Evolutionary conservation across 2,888 invertebrate genomes (phyloP).

Genomic region (Conistra vaccinii): DNA sequence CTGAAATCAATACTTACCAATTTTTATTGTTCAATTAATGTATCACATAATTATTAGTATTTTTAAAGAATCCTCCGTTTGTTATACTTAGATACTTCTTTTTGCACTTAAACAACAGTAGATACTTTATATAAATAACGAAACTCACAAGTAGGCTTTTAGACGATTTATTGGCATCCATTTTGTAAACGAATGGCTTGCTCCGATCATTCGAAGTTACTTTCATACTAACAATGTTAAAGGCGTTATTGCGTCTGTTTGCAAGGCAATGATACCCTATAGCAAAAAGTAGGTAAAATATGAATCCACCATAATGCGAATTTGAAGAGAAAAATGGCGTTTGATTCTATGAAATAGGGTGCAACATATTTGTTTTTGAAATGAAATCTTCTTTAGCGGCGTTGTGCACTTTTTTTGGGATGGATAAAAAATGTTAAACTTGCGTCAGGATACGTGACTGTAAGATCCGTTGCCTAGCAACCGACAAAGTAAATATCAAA

Average conservation of each 20-base stretch:
- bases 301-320: neutral
- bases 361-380: neutral
- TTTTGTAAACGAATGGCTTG: constrained; percentile 48
- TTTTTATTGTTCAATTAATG: neutral
- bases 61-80: neutral
- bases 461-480: no score
- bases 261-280: no score
- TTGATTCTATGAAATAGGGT: neutral
- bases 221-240: constrained; percentile 15
- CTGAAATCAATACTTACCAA: neutral
- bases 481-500: no score
- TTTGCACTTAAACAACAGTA: constrained; percentile 35
- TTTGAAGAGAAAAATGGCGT: neutral
- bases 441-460: no score
- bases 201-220: constrained; percentile 40
- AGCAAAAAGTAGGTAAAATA: neutral
- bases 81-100: neutral
- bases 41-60: neutral
- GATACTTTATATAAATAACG: constrained; percentile 55
- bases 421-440: no score
- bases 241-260: constrained; percentile 18
- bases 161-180: constrained; percentile 53
- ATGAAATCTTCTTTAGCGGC: no score
- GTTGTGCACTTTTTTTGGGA: no score
- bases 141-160: constrained; percentile 38